A percentile compares a stretch with the other conserved stretches of the same genome.
phyloP scores from a whole-genome alignment of 2,888 invertebrate genomes.

The Acleris emargana region DNA sequence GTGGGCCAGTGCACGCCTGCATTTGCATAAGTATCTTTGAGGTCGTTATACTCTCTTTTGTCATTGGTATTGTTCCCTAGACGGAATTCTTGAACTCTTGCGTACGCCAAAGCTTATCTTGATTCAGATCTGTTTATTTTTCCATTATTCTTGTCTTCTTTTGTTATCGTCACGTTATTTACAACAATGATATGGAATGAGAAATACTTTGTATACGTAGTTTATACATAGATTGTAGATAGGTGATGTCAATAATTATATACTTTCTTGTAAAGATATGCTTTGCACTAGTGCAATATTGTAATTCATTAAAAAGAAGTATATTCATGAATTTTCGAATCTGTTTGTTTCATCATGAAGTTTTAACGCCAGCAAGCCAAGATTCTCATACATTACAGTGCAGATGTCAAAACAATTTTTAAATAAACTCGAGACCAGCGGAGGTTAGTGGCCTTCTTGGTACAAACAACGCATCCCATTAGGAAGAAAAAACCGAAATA shows the following conservation, averaged over 20 bases:
- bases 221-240: slow-evolving; percentile 10
- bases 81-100: slow-evolving; percentile 30
- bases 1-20: slow-evolving; percentile 62
- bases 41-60: slow-evolving; percentile 63
- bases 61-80: slow-evolving; percentile 51
- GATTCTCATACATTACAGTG: slow-evolving; percentile 4
- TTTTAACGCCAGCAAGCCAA: not conserved
- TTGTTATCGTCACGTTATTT: slow-evolving; percentile 16
- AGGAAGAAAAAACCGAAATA: slow-evolving; percentile 51
- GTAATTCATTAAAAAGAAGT: not conserved
- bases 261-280: not conserved
- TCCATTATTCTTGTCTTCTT: slow-evolving; percentile 7
- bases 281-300: not conserved
- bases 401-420: slow-evolving; percentile 20
- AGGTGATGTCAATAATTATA: slow-evolving; percentile 8
- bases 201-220: slow-evolving; percentile 7
- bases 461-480: slow-evolving; percentile 57
- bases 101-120: slow-evolving; percentile 5
- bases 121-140: slow-evolving; percentile 17
- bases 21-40: slow-evolving; percentile 70
- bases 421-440: slow-evolving; percentile 22
- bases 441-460: slow-evolving; percentile 57
- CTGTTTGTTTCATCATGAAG: not conserved
- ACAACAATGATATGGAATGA: slow-evolving; percentile 11
- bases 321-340: not conserved